Conservation (phyloP, 2,113 vertebrate genomes). For the Pimephales promelas region DNA sequence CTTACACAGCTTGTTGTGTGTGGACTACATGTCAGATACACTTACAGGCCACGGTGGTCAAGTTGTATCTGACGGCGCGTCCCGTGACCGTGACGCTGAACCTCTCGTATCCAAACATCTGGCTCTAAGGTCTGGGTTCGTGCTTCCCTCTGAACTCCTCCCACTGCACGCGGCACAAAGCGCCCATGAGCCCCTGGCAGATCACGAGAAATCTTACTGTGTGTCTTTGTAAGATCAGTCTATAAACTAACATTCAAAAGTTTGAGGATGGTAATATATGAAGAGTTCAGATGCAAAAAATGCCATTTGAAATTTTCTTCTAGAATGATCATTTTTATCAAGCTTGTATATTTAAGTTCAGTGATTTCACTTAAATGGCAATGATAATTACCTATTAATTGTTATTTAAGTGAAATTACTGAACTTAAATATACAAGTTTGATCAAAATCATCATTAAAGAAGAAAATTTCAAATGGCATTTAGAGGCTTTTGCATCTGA, state of each 20-base stretch:
- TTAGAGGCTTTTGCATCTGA: too few relatives aligned
- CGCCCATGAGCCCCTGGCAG: constrained; percentile 86
- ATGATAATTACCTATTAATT: too few relatives aligned
- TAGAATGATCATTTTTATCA: too few relatives aligned
- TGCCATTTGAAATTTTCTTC: too few relatives aligned
- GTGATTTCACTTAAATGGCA: too few relatives aligned
- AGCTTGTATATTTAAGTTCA: too few relatives aligned
- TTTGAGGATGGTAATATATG: too few relatives aligned
- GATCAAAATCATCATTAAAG: too few relatives aligned
- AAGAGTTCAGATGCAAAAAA: too few relatives aligned
- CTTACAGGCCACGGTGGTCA: constrained; percentile 80
- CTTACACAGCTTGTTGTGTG: neutral
- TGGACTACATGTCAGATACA: neutral
- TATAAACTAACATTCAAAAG: neutral
- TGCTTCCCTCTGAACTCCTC: constrained; percentile 76
- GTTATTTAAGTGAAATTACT: too few relatives aligned
- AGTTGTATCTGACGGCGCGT: constrained; percentile 80
- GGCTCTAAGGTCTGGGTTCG: constrained; percentile 92
- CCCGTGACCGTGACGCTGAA: constrained; percentile 80
- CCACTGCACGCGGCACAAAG: constrained; percentile 75
- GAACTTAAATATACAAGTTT: too few relatives aligned
- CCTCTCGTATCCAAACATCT: constrained; percentile 86
- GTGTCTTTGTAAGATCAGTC: neutral
- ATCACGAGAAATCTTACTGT: neutral
- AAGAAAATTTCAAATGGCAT: too few relatives aligned